Percentiles rank a stretch among this genome's conserved stretches.
phyloP scores from a whole-genome alignment of 1,140 invertebrate genomes.

The Tachypleus tridentatus region DNA sequence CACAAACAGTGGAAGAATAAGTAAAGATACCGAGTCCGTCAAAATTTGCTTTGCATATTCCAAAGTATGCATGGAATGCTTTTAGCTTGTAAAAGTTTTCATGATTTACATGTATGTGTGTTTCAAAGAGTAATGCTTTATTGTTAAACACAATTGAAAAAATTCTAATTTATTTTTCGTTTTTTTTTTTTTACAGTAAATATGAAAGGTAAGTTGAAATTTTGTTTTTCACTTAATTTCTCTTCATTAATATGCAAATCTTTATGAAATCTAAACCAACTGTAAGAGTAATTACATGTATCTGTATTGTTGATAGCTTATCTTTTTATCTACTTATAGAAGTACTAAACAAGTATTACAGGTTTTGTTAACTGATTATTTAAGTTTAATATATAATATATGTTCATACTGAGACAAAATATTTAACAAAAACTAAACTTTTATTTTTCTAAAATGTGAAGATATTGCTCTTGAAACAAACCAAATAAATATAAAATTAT shows the following conservation, averaged over 20 bases:
- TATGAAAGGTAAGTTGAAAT: conserved; percentile 17
- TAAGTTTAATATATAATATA: not conserved
- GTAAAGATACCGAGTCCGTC: not conserved
- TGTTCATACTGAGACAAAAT: too few species aligned
- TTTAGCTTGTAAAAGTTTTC: not conserved
- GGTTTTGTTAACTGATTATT: not conserved
- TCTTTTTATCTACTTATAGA: conserved; percentile 6
- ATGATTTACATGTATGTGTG: not conserved
- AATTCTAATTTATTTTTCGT: conserved; percentile 12
- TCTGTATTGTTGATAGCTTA: not conserved
- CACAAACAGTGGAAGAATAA: too few species aligned
- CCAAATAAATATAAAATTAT: not conserved
- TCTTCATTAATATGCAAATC: not conserved
- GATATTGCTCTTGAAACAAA: not conserved
- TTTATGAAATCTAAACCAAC: not conserved
- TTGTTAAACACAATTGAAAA: conserved; percentile 9
- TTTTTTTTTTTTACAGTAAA: conserved; percentile 18
- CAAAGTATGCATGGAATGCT: not conserved
- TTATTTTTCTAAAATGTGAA: not conserved
- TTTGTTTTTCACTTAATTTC: not conserved
- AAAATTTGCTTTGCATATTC: not conserved
- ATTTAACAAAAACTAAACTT: too few species aligned
- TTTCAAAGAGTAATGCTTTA: not conserved
- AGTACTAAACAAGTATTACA: not conserved
- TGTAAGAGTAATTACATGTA: not conserved